Evolutionary conservation across 2,888 invertebrate genomes (phyloP).

Genomic region (Agrotis exclamationis): DNA sequence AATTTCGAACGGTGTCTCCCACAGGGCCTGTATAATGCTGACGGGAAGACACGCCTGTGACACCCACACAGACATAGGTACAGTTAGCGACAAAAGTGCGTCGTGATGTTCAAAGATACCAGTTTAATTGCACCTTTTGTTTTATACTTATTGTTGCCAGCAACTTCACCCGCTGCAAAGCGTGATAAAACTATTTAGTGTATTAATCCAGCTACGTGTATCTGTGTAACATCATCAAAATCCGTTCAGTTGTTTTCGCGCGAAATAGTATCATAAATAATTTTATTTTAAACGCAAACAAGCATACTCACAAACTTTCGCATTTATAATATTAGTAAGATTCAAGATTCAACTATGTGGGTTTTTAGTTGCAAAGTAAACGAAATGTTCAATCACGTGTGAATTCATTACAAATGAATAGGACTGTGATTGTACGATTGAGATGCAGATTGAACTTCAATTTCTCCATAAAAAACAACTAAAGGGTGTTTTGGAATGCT

Average conservation of each 20-base stretch:
- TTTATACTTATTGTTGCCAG: too few species aligned
- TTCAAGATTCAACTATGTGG: not conserved
- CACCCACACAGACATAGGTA: constrained; percentile 24
- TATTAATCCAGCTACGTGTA: too few species aligned
- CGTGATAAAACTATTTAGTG: too few species aligned
- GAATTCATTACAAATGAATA: not conserved
- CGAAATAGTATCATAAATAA: too few species aligned
- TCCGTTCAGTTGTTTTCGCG: too few species aligned
- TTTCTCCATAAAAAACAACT: not conserved
- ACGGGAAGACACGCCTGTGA: constrained; percentile 60
- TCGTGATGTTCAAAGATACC: not conserved
- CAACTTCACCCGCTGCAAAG: too few species aligned
- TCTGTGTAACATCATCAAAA: too few species aligned
- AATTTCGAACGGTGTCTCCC: constrained; percentile 73
- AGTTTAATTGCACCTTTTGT: too few species aligned
- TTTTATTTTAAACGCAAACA: too few species aligned
- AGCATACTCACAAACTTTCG: too few species aligned
- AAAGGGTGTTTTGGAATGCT: not conserved
- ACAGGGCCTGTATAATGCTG: constrained; percentile 65
- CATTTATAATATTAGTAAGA: too few species aligned
- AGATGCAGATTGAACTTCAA: not conserved
- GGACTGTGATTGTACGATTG: not conserved
- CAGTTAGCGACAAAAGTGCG: not conserved
- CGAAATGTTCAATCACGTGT: not conserved
- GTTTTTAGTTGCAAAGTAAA: not conserved